A percentile compares a stretch with the other conserved stretches of the same genome.
Evolutionary conservation across 2,888 invertebrate species (phyloP).

Genomic region (Stegana nigrithorax): DNA sequence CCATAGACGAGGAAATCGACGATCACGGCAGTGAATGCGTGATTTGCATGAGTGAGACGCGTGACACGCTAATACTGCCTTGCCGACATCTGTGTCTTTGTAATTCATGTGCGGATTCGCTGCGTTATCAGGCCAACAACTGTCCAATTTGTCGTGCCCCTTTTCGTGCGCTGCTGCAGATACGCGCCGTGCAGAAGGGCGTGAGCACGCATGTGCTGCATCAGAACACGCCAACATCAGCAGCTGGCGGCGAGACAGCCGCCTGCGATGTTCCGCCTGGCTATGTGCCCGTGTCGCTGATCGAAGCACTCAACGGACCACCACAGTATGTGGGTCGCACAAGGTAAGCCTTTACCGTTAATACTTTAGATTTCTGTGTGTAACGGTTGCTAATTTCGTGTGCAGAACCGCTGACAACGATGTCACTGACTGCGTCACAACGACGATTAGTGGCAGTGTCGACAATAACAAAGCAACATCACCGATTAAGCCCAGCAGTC

Average conservation of each 20-base stretch:
- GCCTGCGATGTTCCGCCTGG: constrained; percentile 81
- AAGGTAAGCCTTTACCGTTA: constrained; percentile 44
- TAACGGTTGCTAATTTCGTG: no score
- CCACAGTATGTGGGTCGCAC: constrained; percentile 66
- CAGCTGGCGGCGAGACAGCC: constrained; percentile 72
- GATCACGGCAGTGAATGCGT: constrained; percentile 98
- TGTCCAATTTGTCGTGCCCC: constrained; percentile 99
- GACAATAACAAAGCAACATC: constrained; percentile 61
- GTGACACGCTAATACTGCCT: constrained; percentile 96
- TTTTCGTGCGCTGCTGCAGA: constrained; percentile 95
- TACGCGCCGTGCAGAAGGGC: constrained; percentile 89
- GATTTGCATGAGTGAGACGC: constrained; percentile 98
- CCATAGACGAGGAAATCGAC: constrained; percentile 84
- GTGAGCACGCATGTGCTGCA: constrained; percentile 63
- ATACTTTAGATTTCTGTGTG: no score
- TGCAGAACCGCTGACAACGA: constrained; percentile 43
- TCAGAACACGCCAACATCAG: constrained; percentile 71
- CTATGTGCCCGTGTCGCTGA: constrained; percentile 92
- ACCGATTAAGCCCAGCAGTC: constrained; percentile 63
- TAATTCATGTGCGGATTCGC: constrained; percentile 96
- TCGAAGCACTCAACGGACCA: constrained; percentile 96
- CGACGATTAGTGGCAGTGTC: constrained; percentile 25
- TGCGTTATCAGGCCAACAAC: constrained; percentile 97
- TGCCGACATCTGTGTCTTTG: constrained; percentile 97
- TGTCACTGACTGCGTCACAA: constrained; percentile 71